Evolutionary conservation across 2,888 invertebrate genomes (phyloP).

Genomic region (Watsonalla cultraria): DNA sequence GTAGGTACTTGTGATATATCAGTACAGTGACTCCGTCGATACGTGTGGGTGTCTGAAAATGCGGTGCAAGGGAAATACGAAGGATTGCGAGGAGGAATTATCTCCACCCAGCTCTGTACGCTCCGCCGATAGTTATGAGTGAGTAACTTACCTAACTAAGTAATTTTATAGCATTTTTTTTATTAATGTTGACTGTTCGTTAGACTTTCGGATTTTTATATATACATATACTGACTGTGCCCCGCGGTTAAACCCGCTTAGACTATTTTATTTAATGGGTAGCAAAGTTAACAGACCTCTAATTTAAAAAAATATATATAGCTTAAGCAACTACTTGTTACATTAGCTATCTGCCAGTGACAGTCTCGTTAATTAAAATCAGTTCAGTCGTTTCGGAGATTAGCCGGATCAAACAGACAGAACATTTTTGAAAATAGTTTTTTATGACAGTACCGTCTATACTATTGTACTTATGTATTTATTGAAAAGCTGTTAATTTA

Average conservation of each 20-base stretch:
- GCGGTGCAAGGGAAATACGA: conserved; percentile 27
- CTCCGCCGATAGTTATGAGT: conserved; percentile 56
- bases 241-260: too few species aligned
- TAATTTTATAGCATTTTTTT: conserved; percentile 2
- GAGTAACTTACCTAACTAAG: conserved; percentile 26
- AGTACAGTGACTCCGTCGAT: not conserved
- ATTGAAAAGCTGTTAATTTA: too few species aligned
- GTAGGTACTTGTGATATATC: not conserved
- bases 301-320: too few species aligned
- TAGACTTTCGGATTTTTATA: too few species aligned
- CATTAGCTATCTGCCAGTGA: not conserved
- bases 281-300: too few species aligned
- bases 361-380: not conserved
- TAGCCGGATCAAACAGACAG: too few species aligned
- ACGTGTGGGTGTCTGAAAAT: conserved; percentile 20
- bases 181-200: too few species aligned
- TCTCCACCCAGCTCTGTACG: conserved; percentile 49
- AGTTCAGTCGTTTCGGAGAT: not conserved
- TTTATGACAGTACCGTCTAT: too few species aligned
- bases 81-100: conserved; percentile 33
- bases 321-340: too few species aligned
- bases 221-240: too few species aligned
- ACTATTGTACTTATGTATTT: too few species aligned
- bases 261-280: too few species aligned
- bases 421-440: not conserved